Conservation (phyloP, 2,888 invertebrate species). For the Thelaira solivaga region DNA sequence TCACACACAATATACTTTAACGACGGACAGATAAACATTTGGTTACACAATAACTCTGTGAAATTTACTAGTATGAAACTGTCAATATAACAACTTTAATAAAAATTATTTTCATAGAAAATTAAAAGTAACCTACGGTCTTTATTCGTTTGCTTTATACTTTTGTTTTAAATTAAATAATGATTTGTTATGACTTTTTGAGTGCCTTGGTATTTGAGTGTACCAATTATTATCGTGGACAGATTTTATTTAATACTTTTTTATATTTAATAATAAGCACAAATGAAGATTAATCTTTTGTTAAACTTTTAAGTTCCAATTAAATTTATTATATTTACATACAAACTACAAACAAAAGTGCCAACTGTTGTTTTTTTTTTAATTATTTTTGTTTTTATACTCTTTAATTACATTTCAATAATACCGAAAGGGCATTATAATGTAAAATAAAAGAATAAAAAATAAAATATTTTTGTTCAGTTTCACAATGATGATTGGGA, state of each 20-base stretch:
- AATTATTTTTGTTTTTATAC: too few species aligned
- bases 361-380: too few species aligned
- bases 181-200: slow-evolving; percentile 70
- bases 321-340: too few species aligned
- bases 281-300: too few species aligned
- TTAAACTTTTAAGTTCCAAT: too few species aligned
- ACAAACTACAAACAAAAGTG: too few species aligned
- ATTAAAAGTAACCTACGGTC: neutral
- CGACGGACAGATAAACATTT: neutral
- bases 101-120: neutral
- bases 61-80: slow-evolving; percentile 27
- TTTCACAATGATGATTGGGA: too few species aligned
- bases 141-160: neutral
- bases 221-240: slow-evolving; percentile 55
- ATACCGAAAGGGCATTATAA: too few species aligned
- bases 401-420: too few species aligned
- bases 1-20: neutral
- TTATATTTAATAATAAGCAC: too few species aligned
- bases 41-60: neutral
- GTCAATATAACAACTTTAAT: slow-evolving; percentile 14
- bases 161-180: slow-evolving; percentile 34
- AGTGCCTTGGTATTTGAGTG: slow-evolving; percentile 67
- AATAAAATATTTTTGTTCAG: too few species aligned
- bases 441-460: too few species aligned
- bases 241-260: slow-evolving; percentile 7